phyloP scores from a whole-genome alignment of 2,888 invertebrate genomes.

The Ferrisia virgata region DNA sequence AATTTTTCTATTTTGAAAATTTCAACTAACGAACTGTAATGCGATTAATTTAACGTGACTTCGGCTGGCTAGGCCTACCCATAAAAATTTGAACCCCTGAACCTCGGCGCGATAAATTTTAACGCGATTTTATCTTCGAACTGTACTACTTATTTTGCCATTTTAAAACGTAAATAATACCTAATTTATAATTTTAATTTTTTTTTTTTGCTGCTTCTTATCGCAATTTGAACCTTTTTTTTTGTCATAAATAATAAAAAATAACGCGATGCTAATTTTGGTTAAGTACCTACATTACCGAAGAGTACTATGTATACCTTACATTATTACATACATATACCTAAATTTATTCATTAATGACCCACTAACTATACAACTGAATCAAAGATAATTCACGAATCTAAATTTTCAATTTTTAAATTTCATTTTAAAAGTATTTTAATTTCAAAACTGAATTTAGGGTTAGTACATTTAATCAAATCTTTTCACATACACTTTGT shows the following conservation, averaged over 20 bases:
- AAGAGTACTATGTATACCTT: background rate
- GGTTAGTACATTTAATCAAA: too few relatives aligned
- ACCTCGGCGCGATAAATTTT: background rate
- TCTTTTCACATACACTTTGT: too few relatives aligned
- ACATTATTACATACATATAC: background rate
- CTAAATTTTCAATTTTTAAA: too few relatives aligned
- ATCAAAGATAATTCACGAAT: too few relatives aligned
- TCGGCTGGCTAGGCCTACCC: background rate
- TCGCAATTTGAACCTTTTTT: background rate
- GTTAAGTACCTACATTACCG: background rate
- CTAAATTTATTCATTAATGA: background rate
- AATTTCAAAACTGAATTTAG: too few relatives aligned
- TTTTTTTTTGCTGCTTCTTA: background rate
- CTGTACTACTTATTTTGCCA: background rate
- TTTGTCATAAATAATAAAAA: conserved; percentile 13
- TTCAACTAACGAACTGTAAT: background rate
- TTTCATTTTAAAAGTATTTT: too few relatives aligned
- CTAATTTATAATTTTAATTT: background rate
- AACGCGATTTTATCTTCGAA: background rate
- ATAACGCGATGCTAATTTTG: conserved; percentile 6
- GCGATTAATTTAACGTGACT: background rate
- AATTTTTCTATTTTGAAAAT: background rate
- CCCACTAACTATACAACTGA: background rate
- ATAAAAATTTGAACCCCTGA: background rate
- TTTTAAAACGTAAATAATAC: background rate